A percentile compares a stretch with the other conserved stretches of the same genome.
Conservation (phyloP, 2,113 vertebrate genomes). For the Tenrec ecaudatus region DNA sequence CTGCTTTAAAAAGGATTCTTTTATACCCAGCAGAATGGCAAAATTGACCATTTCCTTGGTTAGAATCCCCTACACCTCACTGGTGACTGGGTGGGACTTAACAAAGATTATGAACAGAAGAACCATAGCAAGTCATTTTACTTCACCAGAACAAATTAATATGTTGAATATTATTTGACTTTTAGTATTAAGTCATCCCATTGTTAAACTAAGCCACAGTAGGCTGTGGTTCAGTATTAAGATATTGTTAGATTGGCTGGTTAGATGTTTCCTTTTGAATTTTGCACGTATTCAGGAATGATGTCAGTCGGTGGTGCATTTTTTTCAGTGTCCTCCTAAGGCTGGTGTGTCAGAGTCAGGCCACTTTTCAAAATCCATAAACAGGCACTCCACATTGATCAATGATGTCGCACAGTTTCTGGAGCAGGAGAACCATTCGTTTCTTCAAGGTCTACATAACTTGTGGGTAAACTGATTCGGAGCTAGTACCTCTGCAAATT, state of each 20-base stretch:
- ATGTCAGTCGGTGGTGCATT: neutral
- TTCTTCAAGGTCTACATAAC: neutral
- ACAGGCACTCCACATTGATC: neutral
- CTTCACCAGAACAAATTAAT: neutral
- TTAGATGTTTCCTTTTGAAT: neutral
- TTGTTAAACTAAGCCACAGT: neutral
- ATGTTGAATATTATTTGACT: neutral
- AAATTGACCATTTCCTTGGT: too few relatives aligned
- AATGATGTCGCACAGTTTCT: neutral
- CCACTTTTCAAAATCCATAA: neutral
- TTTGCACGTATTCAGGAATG: constrained; percentile 22
- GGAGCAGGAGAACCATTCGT: neutral
- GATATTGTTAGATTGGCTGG: neutral
- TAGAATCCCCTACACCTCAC: too few relatives aligned
- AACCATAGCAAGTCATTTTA: neutral
- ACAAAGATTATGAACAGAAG: neutral
- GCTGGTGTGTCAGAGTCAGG: neutral
- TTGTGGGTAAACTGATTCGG: neutral
- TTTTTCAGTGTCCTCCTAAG: neutral
- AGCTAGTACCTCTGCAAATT: neutral
- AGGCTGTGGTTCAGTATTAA: neutral
- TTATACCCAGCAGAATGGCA: too few relatives aligned
- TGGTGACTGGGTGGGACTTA: too few relatives aligned
- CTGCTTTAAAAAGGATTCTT: too few relatives aligned
- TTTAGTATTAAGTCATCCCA: neutral